Base-by-base conservation (phyloP, 1,140 invertebrate species). In the Andrena cerasifolii region DNA sequence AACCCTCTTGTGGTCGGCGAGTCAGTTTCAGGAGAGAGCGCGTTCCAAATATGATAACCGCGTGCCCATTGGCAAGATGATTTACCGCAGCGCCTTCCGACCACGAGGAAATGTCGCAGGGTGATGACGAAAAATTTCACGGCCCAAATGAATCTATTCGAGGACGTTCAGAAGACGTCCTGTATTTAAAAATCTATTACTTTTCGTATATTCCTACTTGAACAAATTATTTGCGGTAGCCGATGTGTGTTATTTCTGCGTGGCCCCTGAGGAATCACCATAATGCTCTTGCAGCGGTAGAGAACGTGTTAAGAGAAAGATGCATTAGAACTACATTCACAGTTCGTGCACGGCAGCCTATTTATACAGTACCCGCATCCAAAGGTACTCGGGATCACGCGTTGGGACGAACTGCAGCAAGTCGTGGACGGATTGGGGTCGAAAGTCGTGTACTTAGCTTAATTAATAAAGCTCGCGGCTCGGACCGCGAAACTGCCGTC, bases 361-460 rank as follows among this genome's bases (percentile, higher is more conserved):
- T 75, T 75, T 75, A 56, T 58, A 75, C 51, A 56, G 36, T 28
- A 12, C 10, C 33, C 71, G 33, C 33, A 40, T 73, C 71, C 16
- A 62, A 62, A 62, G 28, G 47, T 72, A 6, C 45, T 53, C 33
- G 28, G n/a, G 33, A 72, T 78, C 67, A 72, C 43, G 47, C 68
- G 68, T 26, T 31, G n/a, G 21, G 56, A 62, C 56, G 16, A 58
- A 43, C 47, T 33, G 56, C 53, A 72, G 56, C 75, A 43, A 77
- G 36, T 14, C 28, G n/a, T 28, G 28, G 68, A 59, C 56, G 58
- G 56, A 78, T 78, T 45, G 67, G 56, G 67, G 75, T 78, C 67
- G 56, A 78, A 78, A 78, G 75, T 77, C 75, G 56, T 77, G 75
- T 78, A 78, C 67, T 78, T 78, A 78, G 45, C 75, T 78, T 78